A percentile compares a stretch with the other conserved stretches of the same genome.
These are phyloP conservation scores for Pampus argenteus DNA, from an alignment of 2,797 vertebrate genomes.

Conservation along the genomic window DNA sequence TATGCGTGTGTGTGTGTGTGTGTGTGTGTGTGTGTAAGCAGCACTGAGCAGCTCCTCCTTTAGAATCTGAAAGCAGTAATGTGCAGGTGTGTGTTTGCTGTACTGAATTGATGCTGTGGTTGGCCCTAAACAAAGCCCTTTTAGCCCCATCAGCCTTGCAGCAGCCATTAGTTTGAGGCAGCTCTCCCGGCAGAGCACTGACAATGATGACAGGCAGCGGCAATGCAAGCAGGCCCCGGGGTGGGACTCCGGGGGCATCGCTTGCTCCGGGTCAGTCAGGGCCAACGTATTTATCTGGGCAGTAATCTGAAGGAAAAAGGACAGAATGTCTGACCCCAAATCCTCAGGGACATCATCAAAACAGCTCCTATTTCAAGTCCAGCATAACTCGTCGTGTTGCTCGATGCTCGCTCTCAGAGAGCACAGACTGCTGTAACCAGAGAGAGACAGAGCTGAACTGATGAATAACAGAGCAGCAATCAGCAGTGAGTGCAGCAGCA, in stretches of 20 bases:
- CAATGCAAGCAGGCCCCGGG: slow-evolving; percentile 44
- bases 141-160: slow-evolving; percentile 49
- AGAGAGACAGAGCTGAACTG: background rate
- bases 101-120: slow-evolving; percentile 39
- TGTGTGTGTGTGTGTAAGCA: too few species aligned
- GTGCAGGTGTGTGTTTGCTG: slow-evolving; percentile 20
- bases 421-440: slow-evolving; percentile 8
- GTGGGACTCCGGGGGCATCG: slow-evolving; percentile 37
- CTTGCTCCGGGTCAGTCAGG: slow-evolving; percentile 51
- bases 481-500: slow-evolving; percentile 19
- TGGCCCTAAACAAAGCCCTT: slow-evolving; percentile 54
- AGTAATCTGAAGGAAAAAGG: slow-evolving; percentile 64
- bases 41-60: background rate
- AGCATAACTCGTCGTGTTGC: slow-evolving; percentile 12
- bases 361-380: slow-evolving; percentile 47
- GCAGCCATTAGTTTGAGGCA: slow-evolving; percentile 62
- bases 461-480: slow-evolving; percentile 47
- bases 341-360: slow-evolving; percentile 69
- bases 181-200: slow-evolving; percentile 49
- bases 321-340: slow-evolving; percentile 56
- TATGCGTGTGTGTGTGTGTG: too few species aligned
- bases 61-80: slow-evolving; percentile 15
- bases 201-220: slow-evolving; percentile 59
- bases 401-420: slow-evolving; percentile 20
- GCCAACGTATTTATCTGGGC: slow-evolving; percentile 65